phyloP scores from a whole-genome alignment of 2,797 vertebrate species.

The Poecilia gillii region DNA sequence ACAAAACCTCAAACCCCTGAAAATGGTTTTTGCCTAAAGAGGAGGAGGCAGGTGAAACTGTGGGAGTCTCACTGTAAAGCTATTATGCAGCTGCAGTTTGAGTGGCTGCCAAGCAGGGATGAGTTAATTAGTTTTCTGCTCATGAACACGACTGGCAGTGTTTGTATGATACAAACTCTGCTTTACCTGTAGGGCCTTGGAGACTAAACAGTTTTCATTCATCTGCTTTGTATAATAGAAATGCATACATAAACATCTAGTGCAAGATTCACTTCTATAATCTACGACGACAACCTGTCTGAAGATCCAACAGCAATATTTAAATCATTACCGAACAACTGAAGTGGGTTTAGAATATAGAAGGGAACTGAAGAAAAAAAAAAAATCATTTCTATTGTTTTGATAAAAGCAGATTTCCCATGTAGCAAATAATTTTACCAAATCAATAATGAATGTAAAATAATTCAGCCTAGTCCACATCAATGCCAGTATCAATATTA shows the following conservation, averaged over 20 bases:
- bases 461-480: not conserved
- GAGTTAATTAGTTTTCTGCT: not conserved
- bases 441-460: not conserved
- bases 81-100: not conserved
- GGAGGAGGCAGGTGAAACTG: not conserved
- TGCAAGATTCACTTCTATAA: not conserved
- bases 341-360: not conserved
- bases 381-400: not conserved
- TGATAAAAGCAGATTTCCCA: not conserved
- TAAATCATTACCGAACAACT: not conserved
- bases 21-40: not conserved
- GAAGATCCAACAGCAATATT: not conserved
- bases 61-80: not conserved
- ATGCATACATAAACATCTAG: not conserved
- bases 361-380: not conserved
- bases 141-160: not conserved
- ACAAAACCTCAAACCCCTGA: not conserved
- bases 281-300: not conserved
- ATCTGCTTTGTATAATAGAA: not conserved
- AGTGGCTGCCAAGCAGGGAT: not conserved
- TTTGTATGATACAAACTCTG: not conserved
- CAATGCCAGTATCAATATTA: not conserved
- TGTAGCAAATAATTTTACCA: not conserved
- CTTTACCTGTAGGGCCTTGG: not conserved
- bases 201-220: not conserved